Conservation (phyloP, 2,888 invertebrate genomes). For the Rhodophaea formosa region DNA sequence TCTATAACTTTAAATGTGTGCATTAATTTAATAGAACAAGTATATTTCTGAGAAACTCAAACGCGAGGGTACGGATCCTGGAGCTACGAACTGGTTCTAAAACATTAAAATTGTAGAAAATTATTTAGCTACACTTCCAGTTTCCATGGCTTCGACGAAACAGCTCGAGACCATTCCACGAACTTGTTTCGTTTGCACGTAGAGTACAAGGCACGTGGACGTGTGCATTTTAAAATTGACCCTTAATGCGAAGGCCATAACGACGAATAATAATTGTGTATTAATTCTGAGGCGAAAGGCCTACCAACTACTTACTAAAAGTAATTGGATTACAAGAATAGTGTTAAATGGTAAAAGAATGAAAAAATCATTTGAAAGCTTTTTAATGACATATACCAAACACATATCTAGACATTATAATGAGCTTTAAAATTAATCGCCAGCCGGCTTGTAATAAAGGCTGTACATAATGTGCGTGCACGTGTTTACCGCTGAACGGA, state of each 20-base stretch:
- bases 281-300: not conserved
- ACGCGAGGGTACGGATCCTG: constrained; percentile 12
- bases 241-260: not conserved
- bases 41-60: constrained; percentile 18
- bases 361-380: not conserved
- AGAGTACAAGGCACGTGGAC: not conserved
- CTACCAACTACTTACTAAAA: not conserved
- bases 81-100: constrained; percentile 18
- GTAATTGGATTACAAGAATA: not conserved
- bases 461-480: too few relatives aligned
- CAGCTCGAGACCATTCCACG: constrained; percentile 20
- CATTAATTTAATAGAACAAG: not conserved
- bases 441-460: too few relatives aligned
- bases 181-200: constrained; percentile 21
- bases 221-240: not conserved
- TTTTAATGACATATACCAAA: too few relatives aligned
- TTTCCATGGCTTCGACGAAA: constrained; percentile 37
- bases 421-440: too few relatives aligned
- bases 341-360: not conserved
- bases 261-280: not conserved
- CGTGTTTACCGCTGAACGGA: too few relatives aligned
- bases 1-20: too few relatives aligned
- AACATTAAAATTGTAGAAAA: constrained; percentile 32
- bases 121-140: constrained; percentile 32
- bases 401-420: too few relatives aligned